Conservation (phyloP, 2,113 vertebrate species). For the Eudyptes chrysolophus region DNA sequence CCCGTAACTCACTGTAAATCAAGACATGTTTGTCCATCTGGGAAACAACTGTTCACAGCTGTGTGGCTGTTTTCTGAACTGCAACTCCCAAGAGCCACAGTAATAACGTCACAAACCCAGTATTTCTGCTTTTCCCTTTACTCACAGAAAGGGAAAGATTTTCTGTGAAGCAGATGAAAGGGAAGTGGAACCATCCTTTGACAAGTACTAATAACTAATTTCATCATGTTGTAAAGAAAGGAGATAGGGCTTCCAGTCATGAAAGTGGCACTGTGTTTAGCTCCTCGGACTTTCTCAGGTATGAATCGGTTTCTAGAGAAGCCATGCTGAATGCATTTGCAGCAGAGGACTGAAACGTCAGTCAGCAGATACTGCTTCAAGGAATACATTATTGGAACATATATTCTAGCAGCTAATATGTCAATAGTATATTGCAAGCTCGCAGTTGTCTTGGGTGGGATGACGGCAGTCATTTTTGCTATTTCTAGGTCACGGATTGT, state of each 20-base stretch:
- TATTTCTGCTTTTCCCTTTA: not conserved
- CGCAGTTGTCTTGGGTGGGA: not conserved
- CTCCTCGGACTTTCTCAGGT: not conserved
- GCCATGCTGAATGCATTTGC: not conserved
- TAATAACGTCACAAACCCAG: not conserved
- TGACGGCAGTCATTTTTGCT: not conserved
- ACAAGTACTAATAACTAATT: not conserved
- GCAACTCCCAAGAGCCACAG: not conserved
- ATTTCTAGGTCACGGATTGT: not conserved
- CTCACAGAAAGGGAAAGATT: not conserved
- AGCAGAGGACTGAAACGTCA: not conserved
- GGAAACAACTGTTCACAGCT: not conserved
- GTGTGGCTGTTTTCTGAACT: not conserved
- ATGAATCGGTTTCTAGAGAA: not conserved
- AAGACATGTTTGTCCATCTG: not conserved
- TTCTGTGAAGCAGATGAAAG: not conserved
- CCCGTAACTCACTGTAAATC: not conserved
- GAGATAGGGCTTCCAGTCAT: not conserved
- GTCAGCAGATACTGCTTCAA: not conserved
- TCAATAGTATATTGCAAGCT: not conserved
- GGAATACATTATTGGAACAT: not conserved
- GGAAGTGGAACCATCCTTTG: not conserved
- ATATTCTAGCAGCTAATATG: not conserved
- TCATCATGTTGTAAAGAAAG: not conserved
- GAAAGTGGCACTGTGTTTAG: not conserved